A percentile compares a stretch with the other conserved stretches of the same genome.
phyloP scores from a whole-genome alignment of 2,888 invertebrate genomes.

The Prionchulus punctatus region DNA sequence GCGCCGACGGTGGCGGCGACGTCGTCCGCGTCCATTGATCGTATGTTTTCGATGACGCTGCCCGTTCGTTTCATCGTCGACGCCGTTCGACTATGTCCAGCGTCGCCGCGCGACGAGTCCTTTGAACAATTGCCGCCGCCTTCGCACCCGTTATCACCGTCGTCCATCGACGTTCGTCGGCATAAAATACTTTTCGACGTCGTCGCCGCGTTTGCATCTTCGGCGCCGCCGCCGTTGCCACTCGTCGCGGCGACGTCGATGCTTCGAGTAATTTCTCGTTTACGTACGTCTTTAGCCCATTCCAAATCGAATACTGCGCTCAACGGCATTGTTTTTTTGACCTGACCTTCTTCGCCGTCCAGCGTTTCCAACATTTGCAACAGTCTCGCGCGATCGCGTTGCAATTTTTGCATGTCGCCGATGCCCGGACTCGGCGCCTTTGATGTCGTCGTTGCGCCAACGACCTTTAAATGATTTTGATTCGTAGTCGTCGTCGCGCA shows the following conservation, averaged over 20 bases:
- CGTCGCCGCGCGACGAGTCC: too few relatives aligned
- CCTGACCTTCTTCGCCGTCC: slow-evolving; percentile 15
- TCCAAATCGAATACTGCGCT: not conserved
- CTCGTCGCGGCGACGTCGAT: not conserved
- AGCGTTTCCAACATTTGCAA: slow-evolving; percentile 27
- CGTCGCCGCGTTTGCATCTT: slow-evolving; percentile 20
- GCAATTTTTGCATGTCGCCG: slow-evolving; percentile 21
- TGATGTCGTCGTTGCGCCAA: not conserved
- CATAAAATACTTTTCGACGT: slow-evolving; percentile 45
- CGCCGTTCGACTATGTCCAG: too few relatives aligned
- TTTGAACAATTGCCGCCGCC: not conserved
- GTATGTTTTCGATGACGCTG: not conserved
- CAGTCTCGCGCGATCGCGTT: slow-evolving; percentile 27
- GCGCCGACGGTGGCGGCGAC: not conserved
- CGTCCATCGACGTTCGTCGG: slow-evolving; percentile 26
- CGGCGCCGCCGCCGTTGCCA: slow-evolving; percentile 22
- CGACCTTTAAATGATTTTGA: not conserved
- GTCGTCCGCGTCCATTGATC: not conserved
- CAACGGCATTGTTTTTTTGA: not conserved
- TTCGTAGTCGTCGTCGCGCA: not conserved
- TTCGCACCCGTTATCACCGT: not conserved
- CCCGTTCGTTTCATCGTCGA: not conserved
- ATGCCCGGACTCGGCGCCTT: not conserved
- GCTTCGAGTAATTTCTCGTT: not conserved
- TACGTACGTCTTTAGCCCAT: not conserved